Conservation (phyloP, 2,888 invertebrate genomes). For the Resseliella maxima region DNA sequence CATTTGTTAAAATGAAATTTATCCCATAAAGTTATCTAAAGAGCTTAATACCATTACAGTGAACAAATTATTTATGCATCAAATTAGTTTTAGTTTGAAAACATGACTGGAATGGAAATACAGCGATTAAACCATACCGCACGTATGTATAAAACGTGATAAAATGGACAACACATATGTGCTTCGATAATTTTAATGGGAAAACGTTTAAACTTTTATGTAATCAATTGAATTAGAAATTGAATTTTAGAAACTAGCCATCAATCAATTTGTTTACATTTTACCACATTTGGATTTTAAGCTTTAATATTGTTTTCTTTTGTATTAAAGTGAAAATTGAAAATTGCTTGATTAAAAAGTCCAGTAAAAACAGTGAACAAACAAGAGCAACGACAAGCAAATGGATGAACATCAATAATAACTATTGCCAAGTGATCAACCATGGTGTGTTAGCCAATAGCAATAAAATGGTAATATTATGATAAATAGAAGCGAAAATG, state of each 20-base stretch:
- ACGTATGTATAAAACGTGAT: not conserved
- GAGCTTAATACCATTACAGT: not conserved
- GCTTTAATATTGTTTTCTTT: no score
- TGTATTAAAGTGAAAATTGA: no score
- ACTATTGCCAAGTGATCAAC: no score
- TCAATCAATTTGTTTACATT: no score
- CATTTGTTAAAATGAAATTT: no score
- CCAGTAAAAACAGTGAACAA: no score
- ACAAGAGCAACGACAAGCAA: no score
- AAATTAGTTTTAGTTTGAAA: not conserved
- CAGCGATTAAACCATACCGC: not conserved
- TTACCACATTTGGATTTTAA: no score
- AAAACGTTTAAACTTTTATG: not conserved
- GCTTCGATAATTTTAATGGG: not conserved
- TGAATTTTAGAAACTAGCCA: no score
- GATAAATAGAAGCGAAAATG: not conserved
- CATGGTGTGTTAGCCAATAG: not conserved
- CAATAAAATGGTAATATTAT: not conserved
- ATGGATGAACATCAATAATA: no score
- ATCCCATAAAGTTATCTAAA: not conserved
- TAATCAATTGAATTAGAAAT: not conserved
- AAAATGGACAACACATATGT: not conserved
- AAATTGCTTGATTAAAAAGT: no score
- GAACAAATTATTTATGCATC: not conserved
- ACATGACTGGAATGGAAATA: not conserved